These are phyloP conservation scores for Pemphigus obesinymphae DNA, from an alignment of 1,140 invertebrate genomes.

Conservation along the genomic window DNA sequence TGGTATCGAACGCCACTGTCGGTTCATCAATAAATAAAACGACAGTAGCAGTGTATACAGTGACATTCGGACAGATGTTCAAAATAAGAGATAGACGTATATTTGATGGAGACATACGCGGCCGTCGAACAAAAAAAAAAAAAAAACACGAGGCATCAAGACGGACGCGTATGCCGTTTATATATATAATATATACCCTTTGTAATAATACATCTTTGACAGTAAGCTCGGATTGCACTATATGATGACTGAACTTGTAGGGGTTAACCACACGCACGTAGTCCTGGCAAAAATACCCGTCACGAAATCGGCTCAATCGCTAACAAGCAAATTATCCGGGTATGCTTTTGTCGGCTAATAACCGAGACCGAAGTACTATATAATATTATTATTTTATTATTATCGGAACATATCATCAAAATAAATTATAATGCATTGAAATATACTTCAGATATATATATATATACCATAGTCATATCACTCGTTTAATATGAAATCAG, in stretches of 20 bases:
- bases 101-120: too few relatives aligned
- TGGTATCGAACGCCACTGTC: not conserved
- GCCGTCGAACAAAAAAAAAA: too few relatives aligned
- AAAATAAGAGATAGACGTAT: not conserved
- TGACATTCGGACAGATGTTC: not conserved
- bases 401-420: too few relatives aligned
- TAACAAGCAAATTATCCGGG: not conserved
- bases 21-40: not conserved
- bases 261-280: not conserved
- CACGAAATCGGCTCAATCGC: not conserved
- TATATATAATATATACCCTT: not conserved
- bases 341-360: too few relatives aligned
- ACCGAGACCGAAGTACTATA: too few relatives aligned
- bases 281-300: not conserved
- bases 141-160: not conserved
- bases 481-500: too few relatives aligned
- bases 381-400: too few relatives aligned
- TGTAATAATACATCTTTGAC: constrained; percentile 5
- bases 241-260: not conserved
- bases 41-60: not conserved
- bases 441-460: too few relatives aligned
- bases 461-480: too few relatives aligned
- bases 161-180: not conserved
- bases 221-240: constrained; percentile 26
- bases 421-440: too few relatives aligned